Evolutionary conservation across 2,888 invertebrate genomes (phyloP).

Genomic region (Phortica okadai): DNA sequence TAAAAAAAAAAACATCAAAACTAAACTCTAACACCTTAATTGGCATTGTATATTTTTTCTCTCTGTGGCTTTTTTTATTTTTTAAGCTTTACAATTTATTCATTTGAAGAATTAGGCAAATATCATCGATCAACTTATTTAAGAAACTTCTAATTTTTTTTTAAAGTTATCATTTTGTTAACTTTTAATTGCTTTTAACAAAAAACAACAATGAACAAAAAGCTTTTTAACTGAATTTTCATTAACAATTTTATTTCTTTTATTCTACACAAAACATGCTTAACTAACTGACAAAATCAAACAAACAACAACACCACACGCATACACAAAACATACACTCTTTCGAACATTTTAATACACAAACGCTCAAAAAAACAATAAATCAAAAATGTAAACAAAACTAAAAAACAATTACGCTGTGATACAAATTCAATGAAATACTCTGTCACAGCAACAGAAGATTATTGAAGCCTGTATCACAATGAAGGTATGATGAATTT

Average conservation of each 20-base stretch:
- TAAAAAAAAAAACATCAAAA: constrained; percentile 30
- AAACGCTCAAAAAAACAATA: constrained; percentile 36
- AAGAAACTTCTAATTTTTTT: constrained; percentile 38
- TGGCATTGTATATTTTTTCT: neutral
- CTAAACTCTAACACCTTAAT: neutral
- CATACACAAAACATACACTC: constrained; percentile 52
- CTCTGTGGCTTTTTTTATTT: neutral
- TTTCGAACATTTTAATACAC: constrained; percentile 44
- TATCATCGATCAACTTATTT: neutral
- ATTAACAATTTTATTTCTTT: constrained; percentile 55
- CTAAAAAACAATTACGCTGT: constrained; percentile 50
- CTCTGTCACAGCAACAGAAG: constrained; percentile 84
- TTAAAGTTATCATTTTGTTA: constrained; percentile 26
- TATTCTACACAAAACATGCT: constrained; percentile 57
- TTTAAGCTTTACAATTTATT: neutral
- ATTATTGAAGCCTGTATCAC: constrained; percentile 96
- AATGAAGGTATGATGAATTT: constrained; percentile 85
- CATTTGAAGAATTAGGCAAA: too few species aligned
- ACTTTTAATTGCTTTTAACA: constrained; percentile 35
- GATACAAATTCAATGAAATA: constrained; percentile 65
- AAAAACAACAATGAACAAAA: constrained; percentile 46
- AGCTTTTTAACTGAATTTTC: constrained; percentile 54
- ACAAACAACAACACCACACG: constrained; percentile 51
- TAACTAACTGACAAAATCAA: constrained; percentile 46
- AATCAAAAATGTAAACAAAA: constrained; percentile 37